These are phyloP conservation scores for Tonatia bakeri DNA, from an alignment of 2,113 vertebrate genomes.

Conservation along the genomic window DNA sequence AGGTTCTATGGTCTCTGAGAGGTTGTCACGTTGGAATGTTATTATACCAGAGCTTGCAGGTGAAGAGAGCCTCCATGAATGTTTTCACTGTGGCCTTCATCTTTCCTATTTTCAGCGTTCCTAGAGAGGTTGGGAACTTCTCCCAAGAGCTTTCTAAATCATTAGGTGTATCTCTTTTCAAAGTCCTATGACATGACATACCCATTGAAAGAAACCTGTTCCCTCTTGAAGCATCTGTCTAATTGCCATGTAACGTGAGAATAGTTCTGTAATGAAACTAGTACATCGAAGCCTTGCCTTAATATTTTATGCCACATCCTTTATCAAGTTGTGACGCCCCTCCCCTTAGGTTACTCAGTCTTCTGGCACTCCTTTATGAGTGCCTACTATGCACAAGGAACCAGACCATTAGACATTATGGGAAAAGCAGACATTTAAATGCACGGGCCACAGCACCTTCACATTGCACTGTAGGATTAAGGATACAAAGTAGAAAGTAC, in stretches of 20 bases:
- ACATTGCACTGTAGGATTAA: not conserved
- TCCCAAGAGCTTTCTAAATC: not conserved
- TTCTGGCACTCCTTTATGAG: not conserved
- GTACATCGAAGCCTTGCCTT: not conserved
- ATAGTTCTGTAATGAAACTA: not conserved
- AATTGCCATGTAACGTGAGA: not conserved
- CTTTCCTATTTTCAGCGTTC: not conserved
- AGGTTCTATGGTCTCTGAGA: not conserved
- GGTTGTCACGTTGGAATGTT: not conserved
- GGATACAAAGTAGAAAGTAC: not conserved
- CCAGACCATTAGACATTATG: not conserved
- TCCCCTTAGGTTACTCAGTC: not conserved
- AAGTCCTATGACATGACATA: not conserved
- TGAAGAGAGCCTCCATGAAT: not conserved
- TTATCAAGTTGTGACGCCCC: not conserved
- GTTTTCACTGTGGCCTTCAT: not conserved
- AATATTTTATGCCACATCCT: constrained; percentile 24
- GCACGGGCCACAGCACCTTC: not conserved
- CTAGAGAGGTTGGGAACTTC: not conserved
- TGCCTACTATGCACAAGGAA: not conserved
- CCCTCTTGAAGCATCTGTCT: constrained; percentile 7
- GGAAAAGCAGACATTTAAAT: not conserved
- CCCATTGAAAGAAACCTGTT: not conserved
- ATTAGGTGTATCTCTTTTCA: constrained; percentile 17
- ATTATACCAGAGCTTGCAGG: not conserved